A percentile compares a stretch with the other conserved stretches of the same genome.
These are phyloP conservation scores for Hypothenemus hampei DNA, from an alignment of 1,140 invertebrate genomes.

Conservation along the genomic window DNA sequence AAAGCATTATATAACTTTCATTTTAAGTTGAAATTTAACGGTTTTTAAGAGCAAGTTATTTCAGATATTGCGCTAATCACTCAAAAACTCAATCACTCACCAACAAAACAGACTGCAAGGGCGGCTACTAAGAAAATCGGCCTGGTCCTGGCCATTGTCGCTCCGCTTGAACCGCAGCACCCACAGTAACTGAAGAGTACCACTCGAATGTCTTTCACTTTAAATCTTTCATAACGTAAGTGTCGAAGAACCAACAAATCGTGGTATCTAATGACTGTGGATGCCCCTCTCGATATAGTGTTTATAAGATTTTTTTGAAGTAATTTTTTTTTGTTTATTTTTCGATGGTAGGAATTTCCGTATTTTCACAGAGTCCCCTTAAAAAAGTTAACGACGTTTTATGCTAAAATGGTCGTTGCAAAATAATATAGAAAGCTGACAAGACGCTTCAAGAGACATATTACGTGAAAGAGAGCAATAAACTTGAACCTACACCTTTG, in stretches of 20 bases:
- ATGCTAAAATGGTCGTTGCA: conserved; percentile 5
- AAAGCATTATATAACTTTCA: no score
- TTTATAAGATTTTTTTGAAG: no score
- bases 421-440: conserved; percentile 14
- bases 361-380: no score
- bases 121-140: conserved; percentile 28
- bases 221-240: conserved; percentile 35
- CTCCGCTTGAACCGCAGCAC: conserved; percentile 28
- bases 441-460: conserved; percentile 7
- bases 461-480: conserved; percentile 16
- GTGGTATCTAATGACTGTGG: no score
- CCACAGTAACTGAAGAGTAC: conserved; percentile 28
- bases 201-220: conserved; percentile 38
- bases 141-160: conserved; percentile 29
- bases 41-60: no score
- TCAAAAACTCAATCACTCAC: no score
- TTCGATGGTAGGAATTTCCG: no score
- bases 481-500: conserved; percentile 7
- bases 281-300: no score
- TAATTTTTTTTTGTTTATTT: no score
- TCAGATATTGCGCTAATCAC: no score
- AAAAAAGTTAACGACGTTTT: no score
- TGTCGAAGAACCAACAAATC: conserved; percentile 33
- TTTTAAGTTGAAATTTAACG: no score
- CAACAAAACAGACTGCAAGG: conserved; percentile 25